These are phyloP conservation scores for Noturus placidus DNA, from an alignment of 2,113 vertebrate genomes.

Conservation along the genomic window DNA sequence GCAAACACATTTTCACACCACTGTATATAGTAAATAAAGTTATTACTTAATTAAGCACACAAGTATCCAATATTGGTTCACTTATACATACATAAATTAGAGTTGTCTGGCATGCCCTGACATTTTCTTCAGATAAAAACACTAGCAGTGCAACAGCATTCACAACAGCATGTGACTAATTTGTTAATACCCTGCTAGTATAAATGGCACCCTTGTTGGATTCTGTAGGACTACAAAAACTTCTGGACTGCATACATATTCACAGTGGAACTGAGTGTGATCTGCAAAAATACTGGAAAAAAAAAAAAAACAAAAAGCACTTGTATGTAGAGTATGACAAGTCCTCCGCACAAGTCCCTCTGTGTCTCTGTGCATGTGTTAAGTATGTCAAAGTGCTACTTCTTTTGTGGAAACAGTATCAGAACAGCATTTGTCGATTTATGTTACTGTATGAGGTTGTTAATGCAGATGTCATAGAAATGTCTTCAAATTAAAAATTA, in stretches of 20 bases:
- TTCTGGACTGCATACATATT: slow-evolving; percentile 21
- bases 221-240: not conserved
- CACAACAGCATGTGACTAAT: slow-evolving; percentile 21
- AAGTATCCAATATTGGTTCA: not conserved
- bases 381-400: not conserved
- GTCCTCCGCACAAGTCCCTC: not conserved
- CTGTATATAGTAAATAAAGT: not conserved
- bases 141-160: not conserved
- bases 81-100: not conserved
- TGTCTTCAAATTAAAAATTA: not conserved
- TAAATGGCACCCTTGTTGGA: not conserved
- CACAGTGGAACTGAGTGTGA: not conserved
- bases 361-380: not conserved
- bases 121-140: slow-evolving; percentile 6
- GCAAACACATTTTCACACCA: too few relatives aligned
- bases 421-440: not conserved
- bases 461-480: not conserved
- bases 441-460: not conserved
- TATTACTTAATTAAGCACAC: not conserved
- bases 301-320: not conserved
- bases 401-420: not conserved
- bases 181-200: not conserved
- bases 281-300: not conserved
- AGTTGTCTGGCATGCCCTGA: not conserved
- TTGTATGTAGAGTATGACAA: not conserved